phyloP scores from a whole-genome alignment of 2,113 vertebrate genomes.

The Neodon shergylaensis region DNA sequence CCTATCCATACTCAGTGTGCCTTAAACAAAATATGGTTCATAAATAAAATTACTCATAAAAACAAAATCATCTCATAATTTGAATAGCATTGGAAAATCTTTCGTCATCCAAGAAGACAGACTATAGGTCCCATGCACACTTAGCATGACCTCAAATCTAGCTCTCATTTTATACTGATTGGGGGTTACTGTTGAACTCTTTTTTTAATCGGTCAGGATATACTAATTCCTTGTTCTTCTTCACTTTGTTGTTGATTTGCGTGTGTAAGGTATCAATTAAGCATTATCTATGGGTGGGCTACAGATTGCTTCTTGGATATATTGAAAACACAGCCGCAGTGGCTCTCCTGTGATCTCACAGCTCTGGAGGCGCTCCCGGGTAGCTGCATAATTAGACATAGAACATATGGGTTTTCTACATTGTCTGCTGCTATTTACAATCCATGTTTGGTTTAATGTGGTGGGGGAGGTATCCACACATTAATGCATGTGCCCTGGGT shows the following conservation, averaged over 20 bases:
- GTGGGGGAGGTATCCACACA: background rate
- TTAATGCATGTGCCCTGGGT: background rate
- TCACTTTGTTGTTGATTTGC: background rate
- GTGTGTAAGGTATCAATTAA: background rate
- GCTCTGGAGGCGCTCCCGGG: background rate
- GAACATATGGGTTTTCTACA: background rate
- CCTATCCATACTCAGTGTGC: background rate
- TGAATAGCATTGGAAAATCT: background rate
- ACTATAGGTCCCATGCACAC: background rate
- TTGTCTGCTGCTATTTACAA: background rate
- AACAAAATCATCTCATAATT: background rate
- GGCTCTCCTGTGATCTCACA: background rate
- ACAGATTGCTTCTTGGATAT: background rate
- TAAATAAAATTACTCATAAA: slow-evolving; percentile 26
- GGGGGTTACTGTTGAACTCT: background rate
- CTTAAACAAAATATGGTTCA: background rate
- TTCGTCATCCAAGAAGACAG: background rate
- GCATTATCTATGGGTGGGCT: slow-evolving; percentile 36
- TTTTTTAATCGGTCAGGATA: background rate
- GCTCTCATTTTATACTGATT: background rate
- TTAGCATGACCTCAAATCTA: background rate
- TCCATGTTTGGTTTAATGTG: background rate
- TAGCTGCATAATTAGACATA: background rate
- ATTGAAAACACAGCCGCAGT: background rate
- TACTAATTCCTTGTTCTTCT: background rate